Percentiles rank a stretch among this genome's conserved stretches.
phyloP scores from a whole-genome alignment of 2,797 vertebrate genomes.

The Saxicola maurus region DNA sequence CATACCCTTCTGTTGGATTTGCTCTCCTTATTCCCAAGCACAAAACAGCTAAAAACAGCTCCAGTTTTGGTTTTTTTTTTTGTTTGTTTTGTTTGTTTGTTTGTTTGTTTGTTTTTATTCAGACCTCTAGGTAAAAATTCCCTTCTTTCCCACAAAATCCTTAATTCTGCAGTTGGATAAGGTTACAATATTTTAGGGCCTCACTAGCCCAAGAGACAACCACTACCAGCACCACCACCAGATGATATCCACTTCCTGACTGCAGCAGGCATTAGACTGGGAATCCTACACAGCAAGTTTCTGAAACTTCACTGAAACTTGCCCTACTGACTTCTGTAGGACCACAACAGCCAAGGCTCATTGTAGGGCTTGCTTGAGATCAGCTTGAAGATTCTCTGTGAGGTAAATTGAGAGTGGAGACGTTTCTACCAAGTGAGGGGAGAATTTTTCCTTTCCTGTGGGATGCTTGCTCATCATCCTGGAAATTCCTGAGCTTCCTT shows the following conservation, averaged over 20 bases:
- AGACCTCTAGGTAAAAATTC: not conserved
- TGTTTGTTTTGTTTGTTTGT: not conserved
- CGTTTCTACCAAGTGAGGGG: not conserved
- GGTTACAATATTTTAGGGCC: not conserved
- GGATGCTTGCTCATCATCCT: not conserved
- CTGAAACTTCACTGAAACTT: not conserved
- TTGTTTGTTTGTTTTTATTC: not conserved
- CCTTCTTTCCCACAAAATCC: not conserved
- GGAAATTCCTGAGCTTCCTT: conserved; percentile 41
- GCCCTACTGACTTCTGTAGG: not conserved
- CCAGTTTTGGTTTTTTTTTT: not conserved
- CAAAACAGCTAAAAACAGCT: not conserved
- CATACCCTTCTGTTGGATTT: not conserved
- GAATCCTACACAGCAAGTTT: not conserved
- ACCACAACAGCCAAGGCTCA: not conserved
- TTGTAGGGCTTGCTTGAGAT: not conserved
- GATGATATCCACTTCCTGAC: fast-evolving
- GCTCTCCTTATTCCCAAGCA: not conserved
- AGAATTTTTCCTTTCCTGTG: not conserved
- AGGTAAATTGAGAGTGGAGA: not conserved
- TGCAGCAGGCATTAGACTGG: not conserved
- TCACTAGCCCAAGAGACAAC: not conserved
- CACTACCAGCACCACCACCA: not conserved
- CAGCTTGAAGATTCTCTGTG: not conserved
- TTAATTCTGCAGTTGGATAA: not conserved